Evolutionary conservation across 2,888 invertebrate genomes (phyloP).

Genomic region (Mactromeris polynyma): DNA sequence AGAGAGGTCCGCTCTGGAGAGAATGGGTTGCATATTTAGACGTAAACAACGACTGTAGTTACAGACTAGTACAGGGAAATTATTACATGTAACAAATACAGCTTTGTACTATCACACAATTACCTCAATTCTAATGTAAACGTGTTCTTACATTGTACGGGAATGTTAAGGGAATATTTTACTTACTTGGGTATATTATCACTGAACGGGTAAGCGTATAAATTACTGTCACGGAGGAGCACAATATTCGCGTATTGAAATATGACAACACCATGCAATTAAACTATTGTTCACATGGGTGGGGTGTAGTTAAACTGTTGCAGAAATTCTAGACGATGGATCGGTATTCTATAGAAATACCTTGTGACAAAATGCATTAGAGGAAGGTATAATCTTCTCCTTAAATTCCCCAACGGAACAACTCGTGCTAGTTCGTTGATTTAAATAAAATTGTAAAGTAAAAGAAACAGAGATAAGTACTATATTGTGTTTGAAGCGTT

Average conservation of each 20-base stretch:
- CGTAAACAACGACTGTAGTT: background rate
- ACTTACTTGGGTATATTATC: background rate
- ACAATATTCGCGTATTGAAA: background rate
- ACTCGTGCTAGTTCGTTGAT: background rate
- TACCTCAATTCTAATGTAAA: background rate
- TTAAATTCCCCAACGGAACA: background rate
- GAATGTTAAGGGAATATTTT: background rate
- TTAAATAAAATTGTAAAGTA: background rate
- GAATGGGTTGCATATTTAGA: too few relatives aligned
- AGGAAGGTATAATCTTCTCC: background rate
- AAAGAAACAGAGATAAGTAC: background rate
- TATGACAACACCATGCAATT: background rate
- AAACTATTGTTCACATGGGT: slow-evolving; percentile 6
- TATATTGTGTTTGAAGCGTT: background rate
- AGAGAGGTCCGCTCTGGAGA: too few relatives aligned
- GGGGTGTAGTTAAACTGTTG: background rate
- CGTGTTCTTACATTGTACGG: background rate
- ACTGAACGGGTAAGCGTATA: background rate
- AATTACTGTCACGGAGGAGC: background rate
- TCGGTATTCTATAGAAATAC: slow-evolving; percentile 4
- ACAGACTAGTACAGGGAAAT: background rate
- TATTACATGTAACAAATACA: background rate
- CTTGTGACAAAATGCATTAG: background rate
- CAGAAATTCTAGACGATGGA: background rate
- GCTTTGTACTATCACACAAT: background rate